Conservation (phyloP, 2,888 invertebrate genomes). For the Nephrotoma flavescens region DNA sequence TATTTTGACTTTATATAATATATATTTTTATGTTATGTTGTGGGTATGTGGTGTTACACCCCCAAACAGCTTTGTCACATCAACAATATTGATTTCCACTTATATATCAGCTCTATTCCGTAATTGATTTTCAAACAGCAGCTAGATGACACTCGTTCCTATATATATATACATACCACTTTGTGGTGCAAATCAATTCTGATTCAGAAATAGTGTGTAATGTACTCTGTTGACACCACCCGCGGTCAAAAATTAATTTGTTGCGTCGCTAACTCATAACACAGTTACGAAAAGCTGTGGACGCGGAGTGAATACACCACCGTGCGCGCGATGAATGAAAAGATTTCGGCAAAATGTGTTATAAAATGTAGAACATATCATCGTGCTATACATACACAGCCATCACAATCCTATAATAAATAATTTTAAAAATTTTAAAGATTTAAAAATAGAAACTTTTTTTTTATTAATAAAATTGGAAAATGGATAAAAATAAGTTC, state of each 20-base stretch:
- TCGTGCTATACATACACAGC: not conserved
- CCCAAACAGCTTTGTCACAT: not conserved
- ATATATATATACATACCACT: too few species aligned
- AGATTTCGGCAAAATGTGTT: not conserved
- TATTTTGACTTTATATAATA: too few species aligned
- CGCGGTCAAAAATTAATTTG: not conserved
- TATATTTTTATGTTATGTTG: not conserved
- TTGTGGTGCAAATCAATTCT: too few species aligned
- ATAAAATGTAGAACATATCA: not conserved
- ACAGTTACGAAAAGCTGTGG: not conserved
- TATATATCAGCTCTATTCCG: not conserved
- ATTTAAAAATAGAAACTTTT: not conserved
- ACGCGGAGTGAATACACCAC: not conserved
- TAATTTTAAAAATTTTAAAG: not conserved
- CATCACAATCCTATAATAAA: not conserved
- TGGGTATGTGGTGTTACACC: not conserved
- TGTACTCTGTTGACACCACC: too few species aligned
- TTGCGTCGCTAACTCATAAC: not conserved
- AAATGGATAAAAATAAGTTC: not conserved
- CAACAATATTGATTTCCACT: not conserved
- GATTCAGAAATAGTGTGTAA: too few species aligned
- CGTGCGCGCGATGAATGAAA: not conserved
- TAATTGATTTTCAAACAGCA: not conserved
- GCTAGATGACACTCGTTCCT: not conserved
- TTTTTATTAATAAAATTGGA: not conserved